Evolutionary conservation across 1,140 invertebrate genomes (phyloP).

Genomic region (Atta cephalotes): DNA sequence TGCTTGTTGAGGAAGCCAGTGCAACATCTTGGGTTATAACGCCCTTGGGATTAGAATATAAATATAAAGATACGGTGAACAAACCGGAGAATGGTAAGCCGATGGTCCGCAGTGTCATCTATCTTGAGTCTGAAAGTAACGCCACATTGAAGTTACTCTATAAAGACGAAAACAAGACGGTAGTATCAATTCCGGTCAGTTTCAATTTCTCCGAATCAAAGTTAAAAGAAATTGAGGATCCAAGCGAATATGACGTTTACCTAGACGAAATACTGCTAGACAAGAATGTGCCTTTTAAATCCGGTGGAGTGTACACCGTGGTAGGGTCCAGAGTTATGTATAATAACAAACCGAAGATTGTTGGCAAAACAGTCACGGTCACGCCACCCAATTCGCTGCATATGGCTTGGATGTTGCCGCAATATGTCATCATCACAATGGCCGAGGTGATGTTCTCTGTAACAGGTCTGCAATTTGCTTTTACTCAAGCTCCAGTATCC

Average conservation of each 20-base stretch:
- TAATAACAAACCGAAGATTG: constrained; percentile 62
- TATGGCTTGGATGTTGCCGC: constrained; percentile 94
- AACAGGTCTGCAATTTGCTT: constrained; percentile 97
- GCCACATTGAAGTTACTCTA: neutral
- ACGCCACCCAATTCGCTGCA: constrained; percentile 91
- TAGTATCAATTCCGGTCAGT: neutral
- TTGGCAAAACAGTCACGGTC: constrained; percentile 81
- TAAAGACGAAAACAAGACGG: fast-evolving
- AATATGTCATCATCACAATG: constrained; percentile 94
- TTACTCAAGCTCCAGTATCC: constrained; percentile 94
- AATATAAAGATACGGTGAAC: constrained; percentile 66
- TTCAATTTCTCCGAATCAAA: neutral
- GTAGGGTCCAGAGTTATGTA: constrained; percentile 81
- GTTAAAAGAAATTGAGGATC: constrained; percentile 79
- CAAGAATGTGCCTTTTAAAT: constrained; percentile 80
- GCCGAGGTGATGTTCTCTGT: constrained; percentile 96
- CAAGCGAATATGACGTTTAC: constrained; percentile 81
- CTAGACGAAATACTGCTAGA: constrained; percentile 77
- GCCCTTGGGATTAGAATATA: fast-evolving
- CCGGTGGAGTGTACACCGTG: constrained; percentile 88
- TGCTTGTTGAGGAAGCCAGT: constrained; percentile 4
- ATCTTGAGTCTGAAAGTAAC: neutral
- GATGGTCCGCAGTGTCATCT: constrained; percentile 71
- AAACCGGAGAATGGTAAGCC: constrained; percentile 78
- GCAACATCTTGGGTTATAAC: constrained; percentile 75